Percentiles rank a stretch among this genome's conserved stretches.
Evolutionary conservation across 2,888 invertebrate genomes (phyloP).

Genomic region (Cyclophora punctaria): DNA sequence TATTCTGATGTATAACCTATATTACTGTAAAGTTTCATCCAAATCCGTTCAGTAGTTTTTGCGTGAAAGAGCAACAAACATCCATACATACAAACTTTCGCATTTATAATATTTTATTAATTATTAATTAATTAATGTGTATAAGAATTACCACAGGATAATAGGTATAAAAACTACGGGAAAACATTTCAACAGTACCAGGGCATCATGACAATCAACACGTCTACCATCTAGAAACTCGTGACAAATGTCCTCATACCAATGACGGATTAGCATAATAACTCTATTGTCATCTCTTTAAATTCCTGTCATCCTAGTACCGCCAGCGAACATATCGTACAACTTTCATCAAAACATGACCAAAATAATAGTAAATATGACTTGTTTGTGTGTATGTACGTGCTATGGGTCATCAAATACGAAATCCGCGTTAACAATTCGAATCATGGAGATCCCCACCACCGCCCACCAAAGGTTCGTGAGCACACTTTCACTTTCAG

Average conservation of each 20-base stretch:
- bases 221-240: too few species aligned
- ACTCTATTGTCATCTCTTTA: constrained; percentile 2
- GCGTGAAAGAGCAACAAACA: too few species aligned
- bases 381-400: constrained; percentile 23
- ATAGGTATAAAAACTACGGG: too few species aligned
- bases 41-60: too few species aligned
- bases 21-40: too few species aligned
- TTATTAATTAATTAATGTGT: too few species aligned
- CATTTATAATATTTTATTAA: too few species aligned
- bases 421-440: constrained; percentile 63
- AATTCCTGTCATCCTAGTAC: constrained; percentile 10
- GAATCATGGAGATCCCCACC: constrained; percentile 46
- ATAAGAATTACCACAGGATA: too few species aligned
- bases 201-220: too few species aligned
- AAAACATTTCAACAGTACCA: too few species aligned
- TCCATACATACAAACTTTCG: too few species aligned
- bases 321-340: neutral
- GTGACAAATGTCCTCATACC: neutral
- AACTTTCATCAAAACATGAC: constrained; percentile 39
- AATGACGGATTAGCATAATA: neutral
- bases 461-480: constrained; percentile 27
- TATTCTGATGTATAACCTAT: too few species aligned
- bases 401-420: constrained; percentile 58
- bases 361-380: constrained; percentile 35
- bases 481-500: constrained; percentile 70